phyloP scores from a whole-genome alignment of 2,797 vertebrate genomes.

The Sebastes flavidus region DNA sequence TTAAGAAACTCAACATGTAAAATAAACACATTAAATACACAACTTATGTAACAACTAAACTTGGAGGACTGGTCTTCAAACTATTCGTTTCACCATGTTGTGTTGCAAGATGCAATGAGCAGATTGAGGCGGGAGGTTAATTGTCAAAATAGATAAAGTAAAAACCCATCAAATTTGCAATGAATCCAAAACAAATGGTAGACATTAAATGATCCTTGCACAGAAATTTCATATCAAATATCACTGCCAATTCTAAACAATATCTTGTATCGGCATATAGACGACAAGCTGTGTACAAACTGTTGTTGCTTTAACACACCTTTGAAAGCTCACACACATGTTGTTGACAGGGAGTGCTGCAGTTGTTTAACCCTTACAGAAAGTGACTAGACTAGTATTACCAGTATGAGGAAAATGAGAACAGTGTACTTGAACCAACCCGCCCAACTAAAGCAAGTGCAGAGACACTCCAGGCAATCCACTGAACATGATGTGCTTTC shows the following conservation, averaged over 20 bases:
- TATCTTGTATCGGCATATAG: background rate
- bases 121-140: background rate
- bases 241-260: background rate
- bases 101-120: background rate
- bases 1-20: background rate
- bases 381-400: slow-evolving; percentile 66
- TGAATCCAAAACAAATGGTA: background rate
- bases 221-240: background rate
- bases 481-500: slow-evolving; percentile 14
- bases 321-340: background rate
- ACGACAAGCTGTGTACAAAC: background rate
- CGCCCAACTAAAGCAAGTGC: background rate
- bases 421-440: background rate
- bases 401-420: slow-evolving; percentile 15
- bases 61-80: background rate
- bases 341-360: slow-evolving; percentile 34
- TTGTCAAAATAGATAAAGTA: background rate
- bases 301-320: background rate
- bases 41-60: background rate
- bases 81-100: background rate
- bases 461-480: slow-evolving; percentile 8
- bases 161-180: background rate
- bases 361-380: slow-evolving; percentile 13
- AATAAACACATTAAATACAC: background rate
- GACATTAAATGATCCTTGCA: background rate